A percentile compares a stretch with the other conserved stretches of the same genome.
These are phyloP conservation scores for Picus viridis DNA, from an alignment of 2,797 vertebrate species.

Conservation along the genomic window DNA sequence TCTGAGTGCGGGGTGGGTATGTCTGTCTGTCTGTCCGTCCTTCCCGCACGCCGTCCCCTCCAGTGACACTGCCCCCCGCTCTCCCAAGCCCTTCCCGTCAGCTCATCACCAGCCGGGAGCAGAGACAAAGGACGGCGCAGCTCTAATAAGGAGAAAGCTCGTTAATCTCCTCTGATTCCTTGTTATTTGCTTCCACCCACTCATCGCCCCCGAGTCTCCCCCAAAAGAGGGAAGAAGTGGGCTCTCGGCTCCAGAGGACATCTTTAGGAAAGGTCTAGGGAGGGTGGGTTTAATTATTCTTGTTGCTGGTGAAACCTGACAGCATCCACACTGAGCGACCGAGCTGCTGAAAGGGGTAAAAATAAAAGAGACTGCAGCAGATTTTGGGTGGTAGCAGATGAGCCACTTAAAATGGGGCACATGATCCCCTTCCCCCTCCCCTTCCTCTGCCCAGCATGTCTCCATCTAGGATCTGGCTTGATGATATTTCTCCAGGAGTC, in stretches of 20 bases:
- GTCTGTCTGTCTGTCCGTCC: not conserved
- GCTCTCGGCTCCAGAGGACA: not conserved
- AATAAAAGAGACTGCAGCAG: not conserved
- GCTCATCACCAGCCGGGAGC: not conserved
- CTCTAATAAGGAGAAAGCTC: slow-evolving; percentile 32
- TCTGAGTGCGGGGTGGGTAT: not conserved
- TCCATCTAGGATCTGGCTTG: not conserved
- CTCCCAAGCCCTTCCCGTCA: not conserved
- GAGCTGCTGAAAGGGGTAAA: not conserved
- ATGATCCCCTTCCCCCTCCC: not conserved
- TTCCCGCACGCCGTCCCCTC: not conserved
- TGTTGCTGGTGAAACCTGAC: not conserved
- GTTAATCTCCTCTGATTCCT: slow-evolving; percentile 33
- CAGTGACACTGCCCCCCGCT: not conserved
- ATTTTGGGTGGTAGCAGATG: slow-evolving; percentile 18
- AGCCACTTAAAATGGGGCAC: slow-evolving; percentile 49
- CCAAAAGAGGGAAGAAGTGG: not conserved
- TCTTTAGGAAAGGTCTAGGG: not conserved
- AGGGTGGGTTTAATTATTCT: not conserved
- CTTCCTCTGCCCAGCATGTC: not conserved
- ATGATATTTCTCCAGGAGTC: slow-evolving; percentile 21
- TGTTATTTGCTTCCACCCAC: not conserved
- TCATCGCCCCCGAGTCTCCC: not conserved
- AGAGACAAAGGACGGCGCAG: slow-evolving; percentile 65
- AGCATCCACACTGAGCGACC: not conserved